phyloP scores from a whole-genome alignment of 2,113 vertebrate species.

The Coptodon rendalli region DNA sequence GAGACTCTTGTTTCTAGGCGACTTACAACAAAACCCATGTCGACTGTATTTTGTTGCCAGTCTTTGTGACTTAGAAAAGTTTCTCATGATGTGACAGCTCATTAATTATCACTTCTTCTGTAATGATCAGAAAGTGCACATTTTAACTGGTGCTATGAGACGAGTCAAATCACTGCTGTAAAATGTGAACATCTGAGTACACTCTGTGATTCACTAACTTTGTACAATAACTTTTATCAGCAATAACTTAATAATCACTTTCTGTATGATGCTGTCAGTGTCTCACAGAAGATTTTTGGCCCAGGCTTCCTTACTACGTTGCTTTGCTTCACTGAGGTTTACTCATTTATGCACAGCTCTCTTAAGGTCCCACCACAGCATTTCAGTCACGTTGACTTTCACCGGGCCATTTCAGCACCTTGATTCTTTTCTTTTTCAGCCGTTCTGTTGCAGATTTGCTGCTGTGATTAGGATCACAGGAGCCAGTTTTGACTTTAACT shows the following conservation, averaged over 20 bases:
- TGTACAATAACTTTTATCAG: background rate
- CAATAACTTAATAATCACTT: background rate
- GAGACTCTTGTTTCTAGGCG: background rate
- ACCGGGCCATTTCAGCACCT: background rate
- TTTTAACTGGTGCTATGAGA: background rate
- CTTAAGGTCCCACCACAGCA: background rate
- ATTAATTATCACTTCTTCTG: background rate
- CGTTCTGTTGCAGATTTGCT: background rate
- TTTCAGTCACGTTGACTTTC: background rate
- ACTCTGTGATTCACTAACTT: background rate
- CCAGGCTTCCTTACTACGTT: background rate
- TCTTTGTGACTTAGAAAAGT: background rate
- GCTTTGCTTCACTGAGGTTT: background rate
- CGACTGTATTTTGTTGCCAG: background rate
- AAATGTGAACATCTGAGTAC: background rate
- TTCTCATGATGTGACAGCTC: background rate
- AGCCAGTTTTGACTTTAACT: background rate
- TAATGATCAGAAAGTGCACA: background rate
- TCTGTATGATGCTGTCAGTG: background rate
- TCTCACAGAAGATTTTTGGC: background rate
- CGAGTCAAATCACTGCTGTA: background rate
- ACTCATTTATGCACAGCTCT: background rate
- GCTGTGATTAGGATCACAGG: background rate
- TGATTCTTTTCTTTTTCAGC: background rate
- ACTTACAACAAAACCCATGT: background rate